Evolutionary conservation across 1,140 invertebrate species (phyloP).

Genomic region (Oncopodura yosiiana): DNA sequence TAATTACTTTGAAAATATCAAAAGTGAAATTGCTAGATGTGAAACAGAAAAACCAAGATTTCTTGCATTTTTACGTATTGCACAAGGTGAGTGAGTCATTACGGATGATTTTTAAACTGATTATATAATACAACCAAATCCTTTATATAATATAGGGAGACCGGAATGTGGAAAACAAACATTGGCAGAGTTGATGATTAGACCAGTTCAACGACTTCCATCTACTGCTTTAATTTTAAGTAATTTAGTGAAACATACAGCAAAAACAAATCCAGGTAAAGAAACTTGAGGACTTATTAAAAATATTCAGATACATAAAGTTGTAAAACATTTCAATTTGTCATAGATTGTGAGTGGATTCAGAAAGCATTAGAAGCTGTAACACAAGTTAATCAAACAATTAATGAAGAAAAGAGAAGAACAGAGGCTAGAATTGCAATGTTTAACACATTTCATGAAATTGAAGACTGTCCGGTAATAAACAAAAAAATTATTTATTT

Average conservation of each 20-base stretch:
- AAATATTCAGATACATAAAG: too few species aligned
- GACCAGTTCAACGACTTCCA: slow-evolving; percentile 90
- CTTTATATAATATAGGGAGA: slow-evolving; percentile 41
- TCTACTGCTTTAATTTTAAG: slow-evolving; percentile 85
- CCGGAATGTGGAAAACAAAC: slow-evolving; percentile 92
- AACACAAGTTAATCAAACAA: slow-evolving; percentile 87
- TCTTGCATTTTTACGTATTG: slow-evolving; percentile 95
- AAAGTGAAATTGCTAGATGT: slow-evolving; percentile 80
- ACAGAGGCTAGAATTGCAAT: slow-evolving; percentile 88
- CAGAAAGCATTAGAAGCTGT: slow-evolving; percentile 75
- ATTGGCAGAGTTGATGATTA: slow-evolving; percentile 85
- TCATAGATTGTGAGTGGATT: slow-evolving; percentile 73
- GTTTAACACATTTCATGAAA: slow-evolving; percentile 96
- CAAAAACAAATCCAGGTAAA: slow-evolving; percentile 67
- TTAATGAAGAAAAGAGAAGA: slow-evolving; percentile 93
- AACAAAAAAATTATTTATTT: not conserved
- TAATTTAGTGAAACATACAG: slow-evolving; percentile 88
- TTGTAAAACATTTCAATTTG: too few species aligned
- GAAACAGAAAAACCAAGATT: slow-evolving; percentile 87
- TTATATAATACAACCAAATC: slow-evolving; percentile 16
- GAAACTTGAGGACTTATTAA: too few species aligned
- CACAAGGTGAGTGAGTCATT: slow-evolving; percentile 51
- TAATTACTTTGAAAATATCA: slow-evolving; percentile 94
- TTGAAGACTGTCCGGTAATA: slow-evolving; percentile 87
- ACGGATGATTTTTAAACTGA: slow-evolving; percentile 1